A percentile compares a stretch with the other conserved stretches of the same genome.
Evolutionary conservation across 2,888 invertebrate species (phyloP).

Genomic region (Magallana nippona): DNA sequence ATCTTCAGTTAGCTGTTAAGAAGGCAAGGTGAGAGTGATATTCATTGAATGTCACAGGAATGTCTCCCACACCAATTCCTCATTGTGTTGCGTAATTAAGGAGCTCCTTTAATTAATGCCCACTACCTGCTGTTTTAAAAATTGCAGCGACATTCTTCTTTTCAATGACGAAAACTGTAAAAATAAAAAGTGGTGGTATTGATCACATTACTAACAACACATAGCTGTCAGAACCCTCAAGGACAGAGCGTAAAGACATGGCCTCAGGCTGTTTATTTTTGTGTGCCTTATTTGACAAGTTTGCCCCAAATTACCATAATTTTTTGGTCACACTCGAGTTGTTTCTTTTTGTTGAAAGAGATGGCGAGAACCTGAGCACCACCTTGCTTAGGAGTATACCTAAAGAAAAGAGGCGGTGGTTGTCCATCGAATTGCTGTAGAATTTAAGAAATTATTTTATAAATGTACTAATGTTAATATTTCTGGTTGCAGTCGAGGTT

Average conservation of each 20-base stretch:
- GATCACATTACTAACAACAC: no score
- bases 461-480: neutral
- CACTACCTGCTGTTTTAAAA: neutral
- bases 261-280: no score
- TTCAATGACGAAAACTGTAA: neutral
- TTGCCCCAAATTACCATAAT: neutral
- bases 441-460: neutral
- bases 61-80: neutral
- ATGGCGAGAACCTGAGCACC: neutral
- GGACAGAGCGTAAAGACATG: no score
- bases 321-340: neutral
- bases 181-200: no score
- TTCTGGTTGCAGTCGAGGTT: slow-evolving; percentile 38
- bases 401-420: no score
- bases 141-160: neutral
- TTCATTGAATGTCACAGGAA: neutral
- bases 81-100: neutral
- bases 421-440: no score
- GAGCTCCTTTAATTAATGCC: neutral
- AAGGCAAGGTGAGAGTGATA: neutral
- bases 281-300: no score
- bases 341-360: neutral
- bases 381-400: neutral
- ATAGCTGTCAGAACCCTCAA: no score
- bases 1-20: neutral